Conservation (phyloP, 2,113 vertebrate genomes). For the Chaetura pelagica region DNA sequence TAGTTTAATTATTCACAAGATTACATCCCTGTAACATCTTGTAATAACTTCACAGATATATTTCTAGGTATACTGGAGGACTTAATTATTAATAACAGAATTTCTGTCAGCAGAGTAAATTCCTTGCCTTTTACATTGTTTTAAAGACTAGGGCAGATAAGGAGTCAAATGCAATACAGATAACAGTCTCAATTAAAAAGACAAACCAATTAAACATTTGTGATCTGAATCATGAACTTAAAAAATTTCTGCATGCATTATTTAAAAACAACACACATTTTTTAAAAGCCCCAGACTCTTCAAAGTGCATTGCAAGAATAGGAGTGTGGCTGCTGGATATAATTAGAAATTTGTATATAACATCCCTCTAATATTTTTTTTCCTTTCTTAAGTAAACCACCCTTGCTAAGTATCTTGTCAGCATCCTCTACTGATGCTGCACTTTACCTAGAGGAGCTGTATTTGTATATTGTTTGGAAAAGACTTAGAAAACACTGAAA, state of each 20-base stretch:
- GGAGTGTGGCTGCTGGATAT: neutral
- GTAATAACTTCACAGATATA: neutral
- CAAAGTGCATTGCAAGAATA: neutral
- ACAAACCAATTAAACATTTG: neutral
- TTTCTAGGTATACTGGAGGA: neutral
- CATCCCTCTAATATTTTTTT: neutral
- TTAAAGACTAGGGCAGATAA: neutral
- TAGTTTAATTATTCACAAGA: neutral
- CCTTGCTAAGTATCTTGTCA: neutral
- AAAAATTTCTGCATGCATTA: neutral
- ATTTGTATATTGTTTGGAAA: neutral
- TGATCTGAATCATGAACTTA: neutral
- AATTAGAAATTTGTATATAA: neutral
- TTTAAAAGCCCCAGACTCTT: neutral
- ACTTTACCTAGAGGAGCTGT: neutral
- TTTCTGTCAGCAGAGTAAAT: neutral
- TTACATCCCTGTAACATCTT: neutral
- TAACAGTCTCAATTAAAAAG: slow-evolving; percentile 5
- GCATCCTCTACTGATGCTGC: neutral
- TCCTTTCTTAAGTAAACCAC: neutral
- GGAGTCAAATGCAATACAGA: neutral
- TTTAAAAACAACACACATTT: neutral
- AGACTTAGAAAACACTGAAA: neutral
- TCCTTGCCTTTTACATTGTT: neutral
- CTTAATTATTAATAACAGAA: neutral